phyloP scores from a whole-genome alignment of 2,888 invertebrate genomes.

The Ophion costatus region DNA sequence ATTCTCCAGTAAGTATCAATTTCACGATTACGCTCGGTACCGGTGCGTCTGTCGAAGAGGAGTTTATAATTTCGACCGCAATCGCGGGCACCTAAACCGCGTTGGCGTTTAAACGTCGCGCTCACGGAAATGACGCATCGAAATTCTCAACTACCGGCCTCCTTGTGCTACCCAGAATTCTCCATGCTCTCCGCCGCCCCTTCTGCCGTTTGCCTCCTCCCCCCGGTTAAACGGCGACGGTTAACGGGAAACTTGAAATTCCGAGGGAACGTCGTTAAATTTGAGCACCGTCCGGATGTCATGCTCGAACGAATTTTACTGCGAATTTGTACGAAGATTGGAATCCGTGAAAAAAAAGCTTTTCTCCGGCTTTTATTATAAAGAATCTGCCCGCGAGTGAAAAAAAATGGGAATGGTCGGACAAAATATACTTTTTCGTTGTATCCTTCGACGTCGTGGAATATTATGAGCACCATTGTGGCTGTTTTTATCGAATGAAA shows the following conservation, averaged over 20 bases:
- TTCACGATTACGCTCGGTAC: background rate
- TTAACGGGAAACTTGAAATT: constrained; percentile 31
- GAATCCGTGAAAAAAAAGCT: constrained; percentile 4
- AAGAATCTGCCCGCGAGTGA: background rate
- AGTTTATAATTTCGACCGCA: constrained; percentile 26
- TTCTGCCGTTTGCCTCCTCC: constrained; percentile 10
- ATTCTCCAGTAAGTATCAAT: constrained; percentile 7
- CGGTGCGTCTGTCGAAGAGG: background rate
- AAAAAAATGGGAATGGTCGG: too few species aligned
- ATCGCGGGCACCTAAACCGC: constrained; percentile 35
- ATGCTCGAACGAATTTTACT: constrained; percentile 6
- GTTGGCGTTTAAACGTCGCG: constrained; percentile 40
- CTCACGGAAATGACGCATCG: constrained; percentile 55
- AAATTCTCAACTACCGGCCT: constrained; percentile 50
- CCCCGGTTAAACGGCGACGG: constrained; percentile 29
- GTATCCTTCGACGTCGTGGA: too few species aligned
- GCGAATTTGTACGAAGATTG: background rate
- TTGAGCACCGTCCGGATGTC: constrained; percentile 26
- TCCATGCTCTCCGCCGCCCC: background rate
- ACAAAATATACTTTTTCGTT: too few species aligned
- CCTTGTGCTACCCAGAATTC: constrained; percentile 10
- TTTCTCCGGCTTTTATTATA: background rate
- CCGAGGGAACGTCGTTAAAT: constrained; percentile 42
- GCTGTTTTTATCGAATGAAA: too few species aligned
- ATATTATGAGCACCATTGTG: too few species aligned